Base-by-base conservation (phyloP, 2,888 invertebrate genomes). In the Halictus quadricinctus region DNA sequence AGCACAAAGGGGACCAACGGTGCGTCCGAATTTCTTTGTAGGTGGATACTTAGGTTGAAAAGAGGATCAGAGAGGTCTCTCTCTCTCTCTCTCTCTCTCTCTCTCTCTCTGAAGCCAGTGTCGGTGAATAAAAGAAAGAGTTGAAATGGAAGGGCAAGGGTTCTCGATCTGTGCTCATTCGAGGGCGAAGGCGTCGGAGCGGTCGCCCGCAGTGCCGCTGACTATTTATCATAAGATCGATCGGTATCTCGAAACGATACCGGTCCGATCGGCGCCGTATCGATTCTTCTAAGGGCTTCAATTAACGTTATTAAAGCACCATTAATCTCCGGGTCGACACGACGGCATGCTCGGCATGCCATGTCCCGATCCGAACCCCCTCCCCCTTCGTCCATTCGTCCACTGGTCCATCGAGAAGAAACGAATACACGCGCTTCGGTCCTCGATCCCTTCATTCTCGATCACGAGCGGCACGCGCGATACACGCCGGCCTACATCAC, bases 201-300 rank as follows among this genome's bases (percentile, higher is more conserved):
- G 93, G 92, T 94, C 94, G 93, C 94, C 93, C 92, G 92, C 93
- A 93, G 93, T 93, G 94, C 93, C 93, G 93, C 93, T 92, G 93
- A 94, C 93, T 94, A 94, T 94, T 94, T 94, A 94, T 94, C 94
- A 94, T 93, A 93, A 94, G 94, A 93, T 94, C 93, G 94, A 94
- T 94, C 93, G 93, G 93, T 94, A 94, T 94, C 94, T 93, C 93
- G 89, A 90, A 92, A 90, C 93, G 93, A 94, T 94, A 92, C 92
- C 90, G 91, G 91, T 90, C 84, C 85, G 90, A 91, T 91, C 91
- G 90, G 90, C 88, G 90, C 92, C 92, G 93, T 93, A 94, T 94
- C 94, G 93, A 94, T 94, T 94, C 93, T 94, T 93, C 93, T 93
- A 93, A 94, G 94, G 93, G 94, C 93, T 94, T 94, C 94, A 94